Evolutionary conservation across 2,888 invertebrate species (phyloP).

Genomic region (Platerodrilus igneus): DNA sequence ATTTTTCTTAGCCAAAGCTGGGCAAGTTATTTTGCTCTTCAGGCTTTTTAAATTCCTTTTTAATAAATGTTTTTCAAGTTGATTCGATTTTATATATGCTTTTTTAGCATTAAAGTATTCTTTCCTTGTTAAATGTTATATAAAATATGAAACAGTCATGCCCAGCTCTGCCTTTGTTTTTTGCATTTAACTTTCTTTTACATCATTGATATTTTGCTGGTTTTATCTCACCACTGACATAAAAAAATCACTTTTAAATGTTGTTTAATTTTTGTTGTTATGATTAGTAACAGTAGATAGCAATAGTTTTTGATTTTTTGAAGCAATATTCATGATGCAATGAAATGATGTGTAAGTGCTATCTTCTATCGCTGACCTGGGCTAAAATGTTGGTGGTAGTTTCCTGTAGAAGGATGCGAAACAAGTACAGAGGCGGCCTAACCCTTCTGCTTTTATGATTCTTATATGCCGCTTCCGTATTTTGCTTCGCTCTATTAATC

Average conservation of each 20-base stretch:
- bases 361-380: conserved; percentile 31
- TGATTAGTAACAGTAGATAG: conserved; percentile 16
- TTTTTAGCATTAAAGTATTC: no score
- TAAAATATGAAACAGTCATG: no score
- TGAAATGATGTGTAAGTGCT: conserved; percentile 41
- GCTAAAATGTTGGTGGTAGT: conserved; percentile 29
- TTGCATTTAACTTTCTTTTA: conserved; percentile 8
- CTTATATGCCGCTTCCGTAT: conserved; percentile 26
- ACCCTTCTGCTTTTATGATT: conserved; percentile 19
- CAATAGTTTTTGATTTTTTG: conserved; percentile 32
- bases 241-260: no score
- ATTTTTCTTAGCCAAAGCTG: conserved; percentile 13
- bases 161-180: conserved; percentile 25
- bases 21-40: no score
- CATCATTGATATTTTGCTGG: no score
- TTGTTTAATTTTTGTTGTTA: conserved; percentile 17
- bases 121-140: no score
- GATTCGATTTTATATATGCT: no score
- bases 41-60: no score
- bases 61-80: no score
- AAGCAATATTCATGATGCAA: conserved; percentile 44
- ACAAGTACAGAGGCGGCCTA: conserved; percentile 28
- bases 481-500: conserved; percentile 28
- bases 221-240: no score
- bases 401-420: conserved; percentile 27